Evolutionary conservation across 2,888 invertebrate genomes (phyloP).

Genomic region (Trisateles emortualis): DNA sequence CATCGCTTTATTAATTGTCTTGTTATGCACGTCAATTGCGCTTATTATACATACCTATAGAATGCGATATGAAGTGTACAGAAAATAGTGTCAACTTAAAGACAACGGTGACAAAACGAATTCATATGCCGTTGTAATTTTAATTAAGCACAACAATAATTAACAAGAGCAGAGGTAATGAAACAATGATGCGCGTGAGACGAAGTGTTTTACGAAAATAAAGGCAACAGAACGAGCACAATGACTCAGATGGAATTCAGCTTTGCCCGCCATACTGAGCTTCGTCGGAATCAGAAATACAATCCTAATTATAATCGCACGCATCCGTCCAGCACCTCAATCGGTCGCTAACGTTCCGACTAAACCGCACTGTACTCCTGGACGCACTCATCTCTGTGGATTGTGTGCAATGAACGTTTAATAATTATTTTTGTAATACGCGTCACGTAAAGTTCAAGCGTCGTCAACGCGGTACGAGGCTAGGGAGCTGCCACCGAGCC

Average conservation of each 20-base stretch:
- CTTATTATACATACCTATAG: constrained; percentile 31
- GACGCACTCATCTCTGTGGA: constrained; percentile 55
- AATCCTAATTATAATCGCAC: constrained; percentile 87
- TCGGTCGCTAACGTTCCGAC: constrained; percentile 72
- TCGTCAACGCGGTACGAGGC: constrained; percentile 16
- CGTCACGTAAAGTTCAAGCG: constrained; percentile 51
- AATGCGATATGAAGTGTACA: constrained; percentile 17
- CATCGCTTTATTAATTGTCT: constrained; percentile 45
- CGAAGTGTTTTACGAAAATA: constrained; percentile 85
- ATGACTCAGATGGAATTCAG: constrained; percentile 86
- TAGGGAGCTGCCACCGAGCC: constrained; percentile 17
- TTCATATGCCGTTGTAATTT: constrained; percentile 41
- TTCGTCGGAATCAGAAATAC: constrained; percentile 87
- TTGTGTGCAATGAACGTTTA: constrained; percentile 57
- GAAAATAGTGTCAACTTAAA: constrained; percentile 30
- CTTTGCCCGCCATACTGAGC: constrained; percentile 81
- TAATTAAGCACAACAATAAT: constrained; percentile 53
- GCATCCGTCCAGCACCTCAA: constrained; percentile 85
- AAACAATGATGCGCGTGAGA: constrained; percentile 80
- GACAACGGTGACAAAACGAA: constrained; percentile 39
- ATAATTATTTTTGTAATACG: constrained; percentile 57
- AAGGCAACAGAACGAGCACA: constrained; percentile 85
- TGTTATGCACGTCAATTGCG: constrained; percentile 44
- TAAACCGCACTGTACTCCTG: constrained; percentile 53
- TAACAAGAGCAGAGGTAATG: constrained; percentile 59